A percentile compares a stretch with the other conserved stretches of the same genome.
phyloP scores from a whole-genome alignment of 2,888 invertebrate species.

The Dinocampus coccinellae region DNA sequence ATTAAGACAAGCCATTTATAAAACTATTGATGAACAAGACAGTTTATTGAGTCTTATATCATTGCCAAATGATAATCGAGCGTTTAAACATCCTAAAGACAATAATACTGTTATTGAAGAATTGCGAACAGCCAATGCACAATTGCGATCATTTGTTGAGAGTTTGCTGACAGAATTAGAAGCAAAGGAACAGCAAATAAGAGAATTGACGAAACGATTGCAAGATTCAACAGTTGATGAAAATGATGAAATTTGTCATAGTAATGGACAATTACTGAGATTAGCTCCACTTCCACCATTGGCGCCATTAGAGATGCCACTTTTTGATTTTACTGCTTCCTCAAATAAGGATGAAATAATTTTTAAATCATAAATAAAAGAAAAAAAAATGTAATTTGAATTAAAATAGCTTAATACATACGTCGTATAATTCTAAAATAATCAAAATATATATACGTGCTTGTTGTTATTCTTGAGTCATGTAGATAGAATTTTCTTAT shows the following conservation, averaged over 20 bases:
- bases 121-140: constrained; percentile 76
- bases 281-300: constrained; percentile 70
- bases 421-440: neutral
- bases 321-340: constrained; percentile 71
- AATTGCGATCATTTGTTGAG: constrained; percentile 73
- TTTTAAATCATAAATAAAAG: too few species aligned
- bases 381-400: too few species aligned
- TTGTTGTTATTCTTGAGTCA: neutral
- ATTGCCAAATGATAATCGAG: constrained; percentile 50
- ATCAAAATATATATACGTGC: neutral
- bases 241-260: constrained; percentile 53
- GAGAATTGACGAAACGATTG: constrained; percentile 73
- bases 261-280: constrained; percentile 56
- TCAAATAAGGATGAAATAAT: constrained; percentile 31
- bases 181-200: constrained; percentile 76
- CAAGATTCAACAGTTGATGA: constrained; percentile 50
- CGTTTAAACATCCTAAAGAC: constrained; percentile 74
- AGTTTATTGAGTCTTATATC: constrained; percentile 65
- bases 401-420: neutral
- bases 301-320: constrained; percentile 76
- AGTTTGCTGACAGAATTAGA: constrained; percentile 77
- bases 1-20: constrained; percentile 71
- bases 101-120: constrained; percentile 77
- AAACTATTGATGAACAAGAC: constrained; percentile 79
- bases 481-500: neutral